Evolutionary conservation across 2,888 invertebrate species (phyloP).

Genomic region (Nemoura dubitans): DNA sequence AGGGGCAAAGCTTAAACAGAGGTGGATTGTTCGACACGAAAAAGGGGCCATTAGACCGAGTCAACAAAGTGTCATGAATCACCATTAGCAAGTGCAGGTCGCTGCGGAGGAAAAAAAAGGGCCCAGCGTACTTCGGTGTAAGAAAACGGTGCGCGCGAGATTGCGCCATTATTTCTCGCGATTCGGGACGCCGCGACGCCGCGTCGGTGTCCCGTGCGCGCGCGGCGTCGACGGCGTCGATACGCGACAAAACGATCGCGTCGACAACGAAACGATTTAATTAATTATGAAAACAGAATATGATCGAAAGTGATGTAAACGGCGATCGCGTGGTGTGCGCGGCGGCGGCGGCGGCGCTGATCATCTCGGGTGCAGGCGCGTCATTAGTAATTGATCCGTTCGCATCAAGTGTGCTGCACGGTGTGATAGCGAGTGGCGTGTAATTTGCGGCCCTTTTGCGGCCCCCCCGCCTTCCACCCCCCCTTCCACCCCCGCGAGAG

Average conservation of each 20-base stretch:
- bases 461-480: neutral
- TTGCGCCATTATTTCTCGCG: too few species aligned
- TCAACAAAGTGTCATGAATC: slow-evolving; percentile 32
- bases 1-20: slow-evolving; percentile 29
- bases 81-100: neutral
- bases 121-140: neutral
- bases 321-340: neutral
- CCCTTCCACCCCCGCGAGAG: neutral
- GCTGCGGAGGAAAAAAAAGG: neutral
- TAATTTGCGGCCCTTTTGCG: neutral
- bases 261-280: neutral
- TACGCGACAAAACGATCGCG: too few species aligned
- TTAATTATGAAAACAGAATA: neutral
- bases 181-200: neutral
- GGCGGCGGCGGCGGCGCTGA: neutral
- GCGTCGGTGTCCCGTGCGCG: too few species aligned
- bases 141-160: neutral
- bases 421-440: slow-evolving; percentile 1
- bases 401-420: neutral
- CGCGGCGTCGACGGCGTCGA: neutral
- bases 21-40: slow-evolving; percentile 15
- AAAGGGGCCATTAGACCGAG: slow-evolving; percentile 27
- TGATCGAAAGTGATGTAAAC: neutral
- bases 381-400: slow-evolving; percentile 28
- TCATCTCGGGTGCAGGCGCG: neutral